phyloP scores from a whole-genome alignment of 2,113 vertebrate species.

The Forbesichthys agassizii region DNA sequence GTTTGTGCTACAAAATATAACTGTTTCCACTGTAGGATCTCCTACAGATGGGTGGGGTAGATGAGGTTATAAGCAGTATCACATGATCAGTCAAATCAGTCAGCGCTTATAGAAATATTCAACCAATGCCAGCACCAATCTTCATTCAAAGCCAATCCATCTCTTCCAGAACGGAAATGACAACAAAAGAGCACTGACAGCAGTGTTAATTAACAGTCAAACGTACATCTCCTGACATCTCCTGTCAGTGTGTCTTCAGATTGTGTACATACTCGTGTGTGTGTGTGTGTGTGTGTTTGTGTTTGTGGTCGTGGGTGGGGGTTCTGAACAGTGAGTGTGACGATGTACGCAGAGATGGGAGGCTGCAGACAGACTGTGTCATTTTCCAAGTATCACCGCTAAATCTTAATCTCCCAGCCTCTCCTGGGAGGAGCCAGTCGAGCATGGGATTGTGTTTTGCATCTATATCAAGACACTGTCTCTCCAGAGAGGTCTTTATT shows the following conservation, averaged over 20 bases:
- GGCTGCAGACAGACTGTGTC: constrained; percentile 53
- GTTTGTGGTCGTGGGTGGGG: neutral
- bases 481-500: constrained; percentile 28
- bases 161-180: constrained; percentile 1
- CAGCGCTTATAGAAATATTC: neutral
- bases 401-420: constrained; percentile 67
- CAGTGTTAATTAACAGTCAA: constrained; percentile 48
- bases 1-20: too few species aligned
- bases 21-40: too few species aligned
- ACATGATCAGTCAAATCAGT: too few species aligned
- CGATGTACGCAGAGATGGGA: constrained; percentile 48
- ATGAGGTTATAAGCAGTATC: too few species aligned
- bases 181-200: constrained; percentile 36
- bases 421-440: constrained; percentile 61
- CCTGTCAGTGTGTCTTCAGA: constrained; percentile 11
- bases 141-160: constrained; percentile 20
- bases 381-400: constrained; percentile 59
- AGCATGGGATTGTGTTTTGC: constrained; percentile 65
- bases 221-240: constrained; percentile 9
- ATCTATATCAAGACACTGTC: constrained; percentile 64
- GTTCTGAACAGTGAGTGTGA: constrained; percentile 35
- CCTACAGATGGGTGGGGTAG: too few species aligned
- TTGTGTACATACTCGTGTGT: neutral
- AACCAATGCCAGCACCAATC: constrained; percentile 16
- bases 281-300: neutral